Evolutionary conservation across 2,888 invertebrate species (phyloP).

Genomic region (Chymomyza caudatula): DNA sequence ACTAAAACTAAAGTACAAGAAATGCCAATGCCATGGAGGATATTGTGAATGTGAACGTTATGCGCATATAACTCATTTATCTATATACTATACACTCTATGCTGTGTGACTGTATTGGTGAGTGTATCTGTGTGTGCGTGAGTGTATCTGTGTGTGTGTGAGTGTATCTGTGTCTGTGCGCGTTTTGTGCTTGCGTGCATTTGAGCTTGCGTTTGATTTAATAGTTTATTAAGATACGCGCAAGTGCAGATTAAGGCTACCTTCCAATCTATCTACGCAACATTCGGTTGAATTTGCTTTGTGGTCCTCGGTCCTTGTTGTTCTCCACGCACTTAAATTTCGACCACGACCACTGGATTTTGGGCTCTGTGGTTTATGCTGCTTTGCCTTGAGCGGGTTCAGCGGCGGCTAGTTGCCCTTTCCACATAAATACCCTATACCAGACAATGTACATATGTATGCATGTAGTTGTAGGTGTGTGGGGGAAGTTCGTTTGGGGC

Average conservation of each 20-base stretch:
- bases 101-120: not conserved
- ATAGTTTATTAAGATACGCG: conserved; percentile 71
- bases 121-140: conserved; percentile 1
- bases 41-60: conserved; percentile 57
- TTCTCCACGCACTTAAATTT: conserved; percentile 52
- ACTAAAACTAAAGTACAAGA: conserved; percentile 25
- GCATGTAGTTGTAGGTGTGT: not conserved
- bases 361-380: conserved; percentile 53
- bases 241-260: conserved; percentile 65
- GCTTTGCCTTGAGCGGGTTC: not conserved
- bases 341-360: conserved; percentile 62
- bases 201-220: conserved; percentile 69
- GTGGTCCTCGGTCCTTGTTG: conserved; percentile 2
- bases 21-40: conserved; percentile 55
- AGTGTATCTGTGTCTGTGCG: not conserved
- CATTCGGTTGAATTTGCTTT: conserved; percentile 35
- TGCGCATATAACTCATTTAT: conserved; percentile 66
- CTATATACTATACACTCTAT: conserved; percentile 51
- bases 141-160: not conserved
- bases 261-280: conserved; percentile 10
- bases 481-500: not conserved
- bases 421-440: not conserved
- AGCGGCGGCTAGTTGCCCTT: not conserved
- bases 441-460: too few relatives aligned
- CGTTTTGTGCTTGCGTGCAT: conserved; percentile 54